Conservation (phyloP, 2,113 vertebrate genomes). For the Empidonax traillii region DNA sequence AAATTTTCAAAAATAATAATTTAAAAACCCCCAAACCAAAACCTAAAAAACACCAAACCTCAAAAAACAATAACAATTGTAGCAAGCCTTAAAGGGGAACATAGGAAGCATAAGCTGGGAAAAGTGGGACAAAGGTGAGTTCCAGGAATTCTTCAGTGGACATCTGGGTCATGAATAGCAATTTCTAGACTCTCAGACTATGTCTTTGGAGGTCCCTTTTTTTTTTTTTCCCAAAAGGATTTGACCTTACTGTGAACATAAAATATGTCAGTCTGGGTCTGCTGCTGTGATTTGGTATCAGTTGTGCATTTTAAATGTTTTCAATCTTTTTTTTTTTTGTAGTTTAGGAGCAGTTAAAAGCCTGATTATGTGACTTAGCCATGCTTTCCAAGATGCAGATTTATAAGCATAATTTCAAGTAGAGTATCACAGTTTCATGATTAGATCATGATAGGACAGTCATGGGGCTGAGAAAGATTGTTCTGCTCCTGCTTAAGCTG, state of each 20-base stretch:
- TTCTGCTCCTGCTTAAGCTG: neutral
- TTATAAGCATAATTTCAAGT: neutral
- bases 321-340: neutral
- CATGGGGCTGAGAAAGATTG: neutral
- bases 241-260: neutral
- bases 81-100: neutral
- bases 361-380: neutral
- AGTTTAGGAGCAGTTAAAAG: neutral
- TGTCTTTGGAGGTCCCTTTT: neutral
- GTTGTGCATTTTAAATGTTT: neutral
- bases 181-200: neutral
- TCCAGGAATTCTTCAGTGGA: slow-evolving; percentile 22
- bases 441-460: neutral
- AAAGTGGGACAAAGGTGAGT: neutral
- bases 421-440: neutral
- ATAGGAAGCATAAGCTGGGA: neutral
- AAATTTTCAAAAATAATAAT: neutral
- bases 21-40: neutral
- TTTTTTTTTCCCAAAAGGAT: neutral
- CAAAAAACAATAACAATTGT: neutral
- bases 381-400: neutral
- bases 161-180: neutral
- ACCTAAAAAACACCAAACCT: neutral
- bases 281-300: neutral
- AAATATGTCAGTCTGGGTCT: neutral